Conservation (phyloP, 1,140 invertebrate species). For the Phocides pigmalion region DNA sequence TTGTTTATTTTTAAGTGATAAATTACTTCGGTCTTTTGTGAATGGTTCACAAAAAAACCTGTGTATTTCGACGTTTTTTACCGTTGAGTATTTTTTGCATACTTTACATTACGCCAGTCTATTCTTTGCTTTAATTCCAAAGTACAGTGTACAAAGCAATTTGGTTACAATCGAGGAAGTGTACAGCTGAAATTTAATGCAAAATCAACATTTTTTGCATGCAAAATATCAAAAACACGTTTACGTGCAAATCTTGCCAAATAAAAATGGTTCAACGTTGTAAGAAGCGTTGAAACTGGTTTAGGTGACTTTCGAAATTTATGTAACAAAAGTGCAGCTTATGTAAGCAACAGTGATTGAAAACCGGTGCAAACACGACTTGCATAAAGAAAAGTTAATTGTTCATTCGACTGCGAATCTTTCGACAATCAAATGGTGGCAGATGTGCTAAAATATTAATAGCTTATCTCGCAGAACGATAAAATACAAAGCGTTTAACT, state of each 20-base stretch:
- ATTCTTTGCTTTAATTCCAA: background rate
- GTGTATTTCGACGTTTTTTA: background rate
- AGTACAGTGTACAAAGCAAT: background rate
- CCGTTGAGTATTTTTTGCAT: background rate
- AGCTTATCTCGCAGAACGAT: background rate
- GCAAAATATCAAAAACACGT: conserved; percentile 4
- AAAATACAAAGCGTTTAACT: background rate
- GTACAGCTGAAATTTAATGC: background rate
- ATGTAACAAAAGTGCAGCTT: conserved; percentile 25
- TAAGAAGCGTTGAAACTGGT: conserved; percentile 23
- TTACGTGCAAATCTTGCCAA: background rate
- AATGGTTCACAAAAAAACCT: too few species aligned
- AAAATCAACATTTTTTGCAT: background rate
- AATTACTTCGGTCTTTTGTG: too few species aligned
- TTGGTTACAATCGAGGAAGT: conserved; percentile 1
- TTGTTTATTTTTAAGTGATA: too few species aligned
- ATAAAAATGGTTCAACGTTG: conserved; percentile 6
- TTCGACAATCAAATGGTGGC: background rate
- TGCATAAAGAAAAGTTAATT: conserved; percentile 21
- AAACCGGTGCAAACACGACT: conserved; percentile 15
- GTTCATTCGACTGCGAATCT: conserved; percentile 10
- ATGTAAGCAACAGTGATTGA: conserved; percentile 1
- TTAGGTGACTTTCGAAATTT: conserved; percentile 15
- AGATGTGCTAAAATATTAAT: too few species aligned
- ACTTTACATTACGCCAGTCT: background rate